A percentile compares a stretch with the other conserved stretches of the same genome.
These are phyloP conservation scores for Hormiphora californensis DNA, from an alignment of 37 sponge, comb jelly and placozoan species.

Conservation along the genomic window DNA sequence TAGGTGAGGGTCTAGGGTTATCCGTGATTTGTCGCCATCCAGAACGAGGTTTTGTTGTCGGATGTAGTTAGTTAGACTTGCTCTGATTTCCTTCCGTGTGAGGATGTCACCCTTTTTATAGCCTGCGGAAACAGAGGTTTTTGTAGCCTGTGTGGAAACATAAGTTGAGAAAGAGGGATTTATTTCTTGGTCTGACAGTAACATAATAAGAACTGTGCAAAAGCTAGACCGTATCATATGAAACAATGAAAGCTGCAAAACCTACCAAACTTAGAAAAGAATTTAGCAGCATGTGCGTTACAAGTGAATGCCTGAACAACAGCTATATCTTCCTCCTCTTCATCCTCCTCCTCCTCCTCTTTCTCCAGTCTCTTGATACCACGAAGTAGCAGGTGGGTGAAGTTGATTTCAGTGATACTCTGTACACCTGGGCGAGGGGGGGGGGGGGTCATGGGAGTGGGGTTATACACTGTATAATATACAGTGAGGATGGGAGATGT, in stretches of 20 bases:
- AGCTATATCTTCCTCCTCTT: slow-evolving; percentile 39
- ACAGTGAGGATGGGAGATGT: too few species aligned
- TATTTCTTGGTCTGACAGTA: background rate
- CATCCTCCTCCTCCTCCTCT: slow-evolving; percentile 38
- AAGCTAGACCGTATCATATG: background rate
- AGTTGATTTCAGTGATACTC: slow-evolving; percentile 46
- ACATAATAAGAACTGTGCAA: background rate
- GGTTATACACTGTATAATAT: too few species aligned
- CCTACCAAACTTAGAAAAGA: slow-evolving; percentile 7
- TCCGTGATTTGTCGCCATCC: background rate
- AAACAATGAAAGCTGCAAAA: background rate
- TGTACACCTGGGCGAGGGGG: slow-evolving; percentile 44
- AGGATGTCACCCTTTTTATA: slow-evolving; percentile 20
- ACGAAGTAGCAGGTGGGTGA: background rate
- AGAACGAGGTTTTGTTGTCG: background rate
- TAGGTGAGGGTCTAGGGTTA: slow-evolving; percentile 3
- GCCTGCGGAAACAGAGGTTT: background rate
- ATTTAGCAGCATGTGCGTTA: background rate
- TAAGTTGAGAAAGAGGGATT: background rate
- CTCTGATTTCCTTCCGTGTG: background rate
- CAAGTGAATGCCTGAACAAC: slow-evolving; percentile 51
- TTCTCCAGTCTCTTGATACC: slow-evolving; percentile 33
- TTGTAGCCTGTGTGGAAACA: background rate
- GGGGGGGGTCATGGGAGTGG: too few species aligned
- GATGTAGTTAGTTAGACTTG: background rate